Evolutionary conservation across 2,888 invertebrate genomes (phyloP).

Genomic region (Lycophotia porphyrea): DNA sequence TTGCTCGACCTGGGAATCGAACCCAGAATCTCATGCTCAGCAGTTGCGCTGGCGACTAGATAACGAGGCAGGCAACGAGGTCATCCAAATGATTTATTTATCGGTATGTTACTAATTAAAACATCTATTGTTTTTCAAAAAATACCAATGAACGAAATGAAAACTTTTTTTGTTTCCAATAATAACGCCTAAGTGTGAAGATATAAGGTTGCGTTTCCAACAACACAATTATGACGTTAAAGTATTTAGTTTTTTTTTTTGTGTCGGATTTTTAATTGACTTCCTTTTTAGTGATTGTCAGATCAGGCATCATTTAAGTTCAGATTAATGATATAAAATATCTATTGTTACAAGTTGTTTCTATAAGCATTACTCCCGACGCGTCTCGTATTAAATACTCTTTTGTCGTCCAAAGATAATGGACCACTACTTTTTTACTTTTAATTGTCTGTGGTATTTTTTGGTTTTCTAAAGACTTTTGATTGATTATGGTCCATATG

Average conservation of each 20-base stretch:
- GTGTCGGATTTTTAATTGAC: slow-evolving; percentile 43
- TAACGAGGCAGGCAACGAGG: no score
- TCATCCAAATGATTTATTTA: slow-evolving; percentile 74
- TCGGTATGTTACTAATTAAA: slow-evolving; percentile 70
- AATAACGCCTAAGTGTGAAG: not conserved
- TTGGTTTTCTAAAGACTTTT: slow-evolving; percentile 27
- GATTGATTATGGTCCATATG: slow-evolving; percentile 24
- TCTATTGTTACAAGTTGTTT: slow-evolving; percentile 68
- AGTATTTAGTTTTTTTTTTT: slow-evolving; percentile 54
- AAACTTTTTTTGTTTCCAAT: not conserved
- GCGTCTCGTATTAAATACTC: slow-evolving; percentile 36
- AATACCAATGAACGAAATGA: not conserved
- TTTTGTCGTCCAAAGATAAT: slow-evolving; percentile 30
- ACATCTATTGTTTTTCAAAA: slow-evolving; percentile 72
- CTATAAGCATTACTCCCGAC: slow-evolving; percentile 40
- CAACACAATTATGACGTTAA: not conserved
- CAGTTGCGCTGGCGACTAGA: no score
- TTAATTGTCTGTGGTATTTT: slow-evolving; percentile 25
- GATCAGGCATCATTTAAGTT: slow-evolving; percentile 78
- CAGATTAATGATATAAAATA: slow-evolving; percentile 82
- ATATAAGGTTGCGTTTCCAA: slow-evolving; percentile 14
- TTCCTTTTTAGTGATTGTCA: slow-evolving; percentile 69
- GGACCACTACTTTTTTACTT: slow-evolving; percentile 9
- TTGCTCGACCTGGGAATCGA: no score
- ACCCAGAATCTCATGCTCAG: no score